A percentile compares a stretch with the other conserved stretches of the same genome.
Evolutionary conservation across 2,113 vertebrate species (phyloP).

Genomic region (Ellobius talpinus): DNA sequence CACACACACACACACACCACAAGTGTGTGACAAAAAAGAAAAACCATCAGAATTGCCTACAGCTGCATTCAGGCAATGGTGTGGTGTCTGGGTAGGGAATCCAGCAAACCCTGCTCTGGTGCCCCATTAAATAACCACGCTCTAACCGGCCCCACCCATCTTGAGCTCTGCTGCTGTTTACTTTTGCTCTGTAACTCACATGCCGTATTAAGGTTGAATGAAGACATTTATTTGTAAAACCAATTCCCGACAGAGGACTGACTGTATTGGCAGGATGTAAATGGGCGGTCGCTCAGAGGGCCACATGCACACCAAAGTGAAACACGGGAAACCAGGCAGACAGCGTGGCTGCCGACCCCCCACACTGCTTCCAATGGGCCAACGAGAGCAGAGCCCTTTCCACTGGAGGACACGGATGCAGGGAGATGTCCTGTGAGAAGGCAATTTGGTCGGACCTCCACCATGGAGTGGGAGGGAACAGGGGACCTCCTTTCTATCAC

Average conservation of each 20-base stretch:
- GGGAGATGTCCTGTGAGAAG: constrained; percentile 71
- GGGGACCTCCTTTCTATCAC: constrained; percentile 20
- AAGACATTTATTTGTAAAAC: constrained; percentile 89
- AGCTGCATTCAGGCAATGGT: background rate
- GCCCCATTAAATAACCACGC: background rate
- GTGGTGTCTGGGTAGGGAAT: background rate
- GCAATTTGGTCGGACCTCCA: constrained; percentile 68
- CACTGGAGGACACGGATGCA: constrained; percentile 79
- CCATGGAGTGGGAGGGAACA: constrained; percentile 57
- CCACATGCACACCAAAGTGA: constrained; percentile 70
- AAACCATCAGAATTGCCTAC: background rate
- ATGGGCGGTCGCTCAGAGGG: constrained; percentile 45
- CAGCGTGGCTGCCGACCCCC: constrained; percentile 45
- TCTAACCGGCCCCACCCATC: accelerated
- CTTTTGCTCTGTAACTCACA: constrained; percentile 10
- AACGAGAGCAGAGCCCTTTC: constrained; percentile 86
- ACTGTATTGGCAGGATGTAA: constrained; percentile 60
- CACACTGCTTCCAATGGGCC: constrained; percentile 79
- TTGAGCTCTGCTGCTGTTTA: background rate
- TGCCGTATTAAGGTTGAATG: background rate
- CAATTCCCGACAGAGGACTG: constrained; percentile 76
- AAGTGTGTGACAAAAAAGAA: background rate
- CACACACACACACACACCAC: background rate
- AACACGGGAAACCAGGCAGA: constrained; percentile 61
- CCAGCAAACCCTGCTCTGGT: background rate